Evolutionary conservation across 2,113 vertebrate species (phyloP).

Genomic region (Serilophus lunatus): DNA sequence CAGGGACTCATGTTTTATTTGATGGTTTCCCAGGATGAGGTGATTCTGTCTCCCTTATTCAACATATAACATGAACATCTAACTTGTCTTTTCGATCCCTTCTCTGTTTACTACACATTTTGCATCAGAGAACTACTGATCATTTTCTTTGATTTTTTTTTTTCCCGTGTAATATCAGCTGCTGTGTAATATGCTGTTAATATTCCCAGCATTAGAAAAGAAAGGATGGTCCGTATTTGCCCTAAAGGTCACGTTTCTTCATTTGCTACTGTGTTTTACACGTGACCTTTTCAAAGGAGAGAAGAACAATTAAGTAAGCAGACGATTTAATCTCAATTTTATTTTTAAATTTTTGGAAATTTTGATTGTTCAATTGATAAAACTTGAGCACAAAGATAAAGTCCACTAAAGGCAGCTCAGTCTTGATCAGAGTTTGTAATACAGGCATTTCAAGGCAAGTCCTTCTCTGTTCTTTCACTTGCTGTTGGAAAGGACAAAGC

Average conservation of each 20-base stretch:
- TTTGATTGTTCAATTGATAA: not conserved
- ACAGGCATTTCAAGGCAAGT: not conserved
- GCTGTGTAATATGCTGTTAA: not conserved
- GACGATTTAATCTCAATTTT: not conserved
- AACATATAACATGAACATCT: not conserved
- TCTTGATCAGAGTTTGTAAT: not conserved
- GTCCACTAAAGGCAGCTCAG: not conserved
- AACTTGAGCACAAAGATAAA: not conserved
- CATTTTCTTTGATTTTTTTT: not conserved
- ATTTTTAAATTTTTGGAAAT: not conserved
- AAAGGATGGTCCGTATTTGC: not conserved
- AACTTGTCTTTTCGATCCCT: not conserved
- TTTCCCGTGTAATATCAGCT: not conserved
- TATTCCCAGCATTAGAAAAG: not conserved
- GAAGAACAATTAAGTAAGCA: not conserved
- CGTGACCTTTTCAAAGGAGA: not conserved
- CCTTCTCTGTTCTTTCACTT: not conserved
- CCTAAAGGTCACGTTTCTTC: not conserved
- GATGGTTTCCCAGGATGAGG: not conserved
- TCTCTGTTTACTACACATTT: not conserved
- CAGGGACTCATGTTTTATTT: not conserved
- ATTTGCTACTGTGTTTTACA: not conserved
- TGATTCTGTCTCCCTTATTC: not conserved
- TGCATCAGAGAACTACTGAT: not conserved
- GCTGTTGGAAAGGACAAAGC: not conserved